These are phyloP conservation scores for Bombylius discolor DNA, from an alignment of 2,888 invertebrate species.

Conservation along the genomic window DNA sequence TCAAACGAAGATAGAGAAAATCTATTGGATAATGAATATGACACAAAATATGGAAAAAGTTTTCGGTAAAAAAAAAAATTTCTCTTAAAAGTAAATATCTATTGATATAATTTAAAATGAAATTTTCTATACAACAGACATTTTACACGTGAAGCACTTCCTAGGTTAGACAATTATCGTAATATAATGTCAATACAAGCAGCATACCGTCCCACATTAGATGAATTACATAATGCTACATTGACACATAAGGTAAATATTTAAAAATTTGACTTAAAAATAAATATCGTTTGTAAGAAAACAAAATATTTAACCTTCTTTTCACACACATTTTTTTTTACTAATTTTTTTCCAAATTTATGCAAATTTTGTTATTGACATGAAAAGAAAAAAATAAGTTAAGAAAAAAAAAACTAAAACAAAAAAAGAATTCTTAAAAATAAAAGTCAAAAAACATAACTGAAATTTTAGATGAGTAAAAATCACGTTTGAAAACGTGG, in stretches of 20 bases:
- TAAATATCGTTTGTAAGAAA: background rate
- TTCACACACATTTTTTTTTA: no score
- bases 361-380: no score
- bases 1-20: slow-evolving; percentile 37
- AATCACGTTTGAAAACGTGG: no score
- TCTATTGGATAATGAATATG: slow-evolving; percentile 41
- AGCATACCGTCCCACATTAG: slow-evolving; percentile 72
- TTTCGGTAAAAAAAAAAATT: slow-evolving; percentile 46
- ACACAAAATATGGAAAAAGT: slow-evolving; percentile 65
- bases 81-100: background rate
- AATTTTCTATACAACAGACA: slow-evolving; percentile 40
- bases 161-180: slow-evolving; percentile 77
- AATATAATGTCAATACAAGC: slow-evolving; percentile 81
- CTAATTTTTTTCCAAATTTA: no score
- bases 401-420: no score
- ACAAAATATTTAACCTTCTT: no score
- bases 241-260: slow-evolving; percentile 59
- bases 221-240: slow-evolving; percentile 77
- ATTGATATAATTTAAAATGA: background rate
- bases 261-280: background rate
- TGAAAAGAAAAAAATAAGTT: no score
- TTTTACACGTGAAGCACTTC: slow-evolving; percentile 75
- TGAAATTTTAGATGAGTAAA: no score
- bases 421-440: no score
- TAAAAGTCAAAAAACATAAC: no score